phyloP scores from a whole-genome alignment of 2,113 vertebrate species.

The Carassius carassius region DNA sequence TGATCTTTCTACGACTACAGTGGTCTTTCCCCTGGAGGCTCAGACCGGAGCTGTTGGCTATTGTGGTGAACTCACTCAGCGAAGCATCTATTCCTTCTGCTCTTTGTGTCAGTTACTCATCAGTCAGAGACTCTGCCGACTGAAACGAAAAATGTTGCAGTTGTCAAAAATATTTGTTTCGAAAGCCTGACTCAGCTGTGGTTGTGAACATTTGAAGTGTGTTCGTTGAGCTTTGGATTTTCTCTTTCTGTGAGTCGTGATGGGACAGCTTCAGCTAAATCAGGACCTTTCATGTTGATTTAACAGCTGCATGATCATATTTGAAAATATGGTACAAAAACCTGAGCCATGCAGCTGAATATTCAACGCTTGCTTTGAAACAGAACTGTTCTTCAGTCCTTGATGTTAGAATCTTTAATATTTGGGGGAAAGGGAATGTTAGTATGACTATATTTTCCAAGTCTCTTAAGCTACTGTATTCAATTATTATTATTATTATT shows the following conservation, averaged over 20 bases:
- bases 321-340: not conserved
- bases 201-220: conserved; percentile 12
- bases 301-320: conserved; percentile 1
- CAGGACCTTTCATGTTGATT: not conserved
- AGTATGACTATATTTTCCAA: not conserved
- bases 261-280: conserved; percentile 4
- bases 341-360: conserved; percentile 5
- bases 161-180: not conserved
- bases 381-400: not conserved
- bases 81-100: not conserved
- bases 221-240: conserved; percentile 15
- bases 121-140: conserved; percentile 19
- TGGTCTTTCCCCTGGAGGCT: not conserved
- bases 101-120: conserved; percentile 39
- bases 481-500: too few species aligned
- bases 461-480: too few species aligned
- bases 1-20: conserved; percentile 1
- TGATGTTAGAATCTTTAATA: not conserved
- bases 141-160: not conserved
- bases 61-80: not conserved
- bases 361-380: not conserved
- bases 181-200: conserved; percentile 25
- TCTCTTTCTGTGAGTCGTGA: not conserved
- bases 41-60: conserved; percentile 7
- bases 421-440: not conserved